Evolutionary conservation across 2,113 vertebrate species (phyloP), one percentile per base, ranked within the genome.

Genomic region (Pseudonaja textilis): DNA sequence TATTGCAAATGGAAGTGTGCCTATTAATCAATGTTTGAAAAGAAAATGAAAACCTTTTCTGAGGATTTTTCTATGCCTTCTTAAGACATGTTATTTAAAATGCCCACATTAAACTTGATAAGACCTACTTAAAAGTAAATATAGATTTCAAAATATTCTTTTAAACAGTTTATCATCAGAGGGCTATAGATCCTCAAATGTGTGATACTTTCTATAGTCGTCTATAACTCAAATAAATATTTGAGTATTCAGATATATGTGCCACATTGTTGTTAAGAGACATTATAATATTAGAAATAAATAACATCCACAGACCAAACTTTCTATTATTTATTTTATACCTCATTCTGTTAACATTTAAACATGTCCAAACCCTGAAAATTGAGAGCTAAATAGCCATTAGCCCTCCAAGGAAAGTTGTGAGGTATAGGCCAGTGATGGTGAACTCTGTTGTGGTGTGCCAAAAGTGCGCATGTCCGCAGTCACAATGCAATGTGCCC

Each of bases 291-390:
- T 0, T 29, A 94, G 87, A 94, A 94, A 91, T 26, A 26, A 92
- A 88, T 0, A 92, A 95, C 92, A 93, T 93, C 95, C 91, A 94
- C 91, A 92, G 89, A 89, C 64, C 3, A 1, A 74, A 69, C 7
- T 93, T 92, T 96, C 74, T 54, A 92, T 86, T 92, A 93, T 23
- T 93, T 97, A 94, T 92, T 96, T 96, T 96, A 95, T 95, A 96
- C 93, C 95, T 96, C 89, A 95, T 94, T 96, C 95, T 97, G 95
- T 95, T 96, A 96, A 96, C 94, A 42, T 91, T 96, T 94, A 8
- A 89, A 95, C 96, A 96, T 45, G 45, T 93, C 92, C 94, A 95
- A 91, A 93, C 93, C 91, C 92, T 81, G 95, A 89, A 96, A 88
- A 94, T 92, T 89, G 61, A 64, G 10, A n/a, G 29, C 29, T 14